Conservation (phyloP, 2,113 vertebrate genomes). For the Phoenicopterus ruber region DNA sequence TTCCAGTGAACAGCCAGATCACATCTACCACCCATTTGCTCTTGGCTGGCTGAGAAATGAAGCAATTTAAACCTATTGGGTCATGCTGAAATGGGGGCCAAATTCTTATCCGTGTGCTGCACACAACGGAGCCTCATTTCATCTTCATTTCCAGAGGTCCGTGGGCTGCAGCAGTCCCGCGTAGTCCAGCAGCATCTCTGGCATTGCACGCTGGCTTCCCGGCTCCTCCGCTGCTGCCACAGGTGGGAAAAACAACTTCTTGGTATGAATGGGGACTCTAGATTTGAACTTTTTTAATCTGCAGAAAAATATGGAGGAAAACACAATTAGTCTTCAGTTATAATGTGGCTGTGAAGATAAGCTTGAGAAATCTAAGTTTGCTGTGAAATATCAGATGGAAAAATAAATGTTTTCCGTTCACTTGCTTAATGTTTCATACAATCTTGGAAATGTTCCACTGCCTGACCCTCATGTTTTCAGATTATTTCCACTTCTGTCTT, state of each 20-base stretch:
- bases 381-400: slow-evolving; percentile 25
- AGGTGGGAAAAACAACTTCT: not conserved
- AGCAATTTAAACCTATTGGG: slow-evolving; percentile 55
- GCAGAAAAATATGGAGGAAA: not conserved
- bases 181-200: not conserved
- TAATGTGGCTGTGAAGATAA: slow-evolving; percentile 40
- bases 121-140: not conserved
- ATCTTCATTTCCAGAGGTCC: slow-evolving; percentile 16
- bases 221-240: not conserved
- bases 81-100: slow-evolving; percentile 35
- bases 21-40: slow-evolving; percentile 50
- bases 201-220: not conserved
- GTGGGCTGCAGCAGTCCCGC: not conserved
- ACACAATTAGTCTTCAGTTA: not conserved
- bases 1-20: slow-evolving; percentile 53
- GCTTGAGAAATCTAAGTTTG: slow-evolving; percentile 23
- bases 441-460: slow-evolving; percentile 17
- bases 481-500: slow-evolving; percentile 48
- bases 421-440: slow-evolving; percentile 55
- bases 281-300: not conserved
- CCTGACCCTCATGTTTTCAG: not conserved
- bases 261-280: not conserved
- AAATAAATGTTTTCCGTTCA: slow-evolving; percentile 23
- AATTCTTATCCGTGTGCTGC: slow-evolving; percentile 9
- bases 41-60: slow-evolving; percentile 56